These are phyloP conservation scores for Saccostrea echinata DNA, from an alignment of 1,140 invertebrate genomes.

Conservation along the genomic window DNA sequence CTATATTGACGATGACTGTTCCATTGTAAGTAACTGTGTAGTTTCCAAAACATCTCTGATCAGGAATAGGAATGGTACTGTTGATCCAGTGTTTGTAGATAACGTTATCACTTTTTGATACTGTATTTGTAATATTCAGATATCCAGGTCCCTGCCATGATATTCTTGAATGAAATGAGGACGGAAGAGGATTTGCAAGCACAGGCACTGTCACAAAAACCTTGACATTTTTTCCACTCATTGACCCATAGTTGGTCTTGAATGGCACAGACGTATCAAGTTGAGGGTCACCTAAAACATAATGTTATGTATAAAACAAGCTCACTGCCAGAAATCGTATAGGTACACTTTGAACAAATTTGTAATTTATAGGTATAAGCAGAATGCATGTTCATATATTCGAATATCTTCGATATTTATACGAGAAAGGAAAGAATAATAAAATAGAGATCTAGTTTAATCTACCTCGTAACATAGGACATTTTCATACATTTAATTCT, in stretches of 20 bases:
- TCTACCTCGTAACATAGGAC: too few species aligned
- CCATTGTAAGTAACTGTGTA: background rate
- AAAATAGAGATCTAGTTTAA: too few species aligned
- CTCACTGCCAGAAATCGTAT: too few species aligned
- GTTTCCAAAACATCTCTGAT: background rate
- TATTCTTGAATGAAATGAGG: background rate
- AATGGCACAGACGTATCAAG: background rate
- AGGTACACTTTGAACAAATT: too few species aligned
- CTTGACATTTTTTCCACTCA: background rate
- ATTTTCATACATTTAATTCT: too few species aligned
- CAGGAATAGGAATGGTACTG: background rate
- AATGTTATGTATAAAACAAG: too few species aligned
- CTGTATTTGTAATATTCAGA: background rate
- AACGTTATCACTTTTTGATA: background rate
- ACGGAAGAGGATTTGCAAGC: background rate
- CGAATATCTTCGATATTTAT: too few species aligned
- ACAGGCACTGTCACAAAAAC: background rate
- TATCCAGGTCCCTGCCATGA: background rate
- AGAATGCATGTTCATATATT: too few species aligned
- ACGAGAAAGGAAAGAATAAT: too few species aligned
- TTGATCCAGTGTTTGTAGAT: background rate
- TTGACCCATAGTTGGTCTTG: background rate
- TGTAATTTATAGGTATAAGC: too few species aligned
- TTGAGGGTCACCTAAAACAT: background rate
- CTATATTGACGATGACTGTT: too few species aligned